A percentile compares a stretch with the other conserved stretches of the same genome.
These are phyloP conservation scores for Scytalopus superciliaris DNA, from an alignment of 2,113 vertebrate genomes.

Conservation along the genomic window DNA sequence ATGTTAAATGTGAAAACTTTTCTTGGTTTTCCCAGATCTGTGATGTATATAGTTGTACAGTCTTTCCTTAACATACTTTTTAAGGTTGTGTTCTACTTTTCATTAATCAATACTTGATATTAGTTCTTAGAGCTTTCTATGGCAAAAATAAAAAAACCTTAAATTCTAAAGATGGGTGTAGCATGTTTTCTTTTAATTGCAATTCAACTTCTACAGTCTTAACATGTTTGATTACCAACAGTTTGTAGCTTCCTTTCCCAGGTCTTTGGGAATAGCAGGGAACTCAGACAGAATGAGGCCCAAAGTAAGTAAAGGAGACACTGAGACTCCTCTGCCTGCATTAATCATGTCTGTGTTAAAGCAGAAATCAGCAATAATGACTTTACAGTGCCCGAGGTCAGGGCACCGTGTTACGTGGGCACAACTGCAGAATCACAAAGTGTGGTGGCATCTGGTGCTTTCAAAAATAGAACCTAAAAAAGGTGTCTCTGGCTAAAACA, in stretches of 20 bases:
- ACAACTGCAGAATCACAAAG: background rate
- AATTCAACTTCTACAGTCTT: background rate
- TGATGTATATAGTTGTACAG: constrained; percentile 79
- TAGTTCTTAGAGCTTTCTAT: constrained; percentile 85
- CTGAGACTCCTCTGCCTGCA: background rate
- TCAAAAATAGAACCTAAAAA: background rate
- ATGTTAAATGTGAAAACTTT: background rate
- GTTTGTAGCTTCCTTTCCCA: background rate
- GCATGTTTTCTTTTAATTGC: constrained; percentile 24
- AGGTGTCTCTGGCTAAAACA: background rate
- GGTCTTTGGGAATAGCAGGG: background rate
- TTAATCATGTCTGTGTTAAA: background rate
- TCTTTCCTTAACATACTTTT: constrained; percentile 66
- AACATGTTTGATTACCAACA: background rate
- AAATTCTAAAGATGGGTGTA: constrained; percentile 58
- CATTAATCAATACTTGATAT: constrained; percentile 71
- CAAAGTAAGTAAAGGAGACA: background rate
- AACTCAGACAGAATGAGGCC: background rate
- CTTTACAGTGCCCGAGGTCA: background rate
- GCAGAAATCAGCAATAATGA: background rate
- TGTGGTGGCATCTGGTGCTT: background rate
- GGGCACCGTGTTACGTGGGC: background rate
- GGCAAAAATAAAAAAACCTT: constrained; percentile 73
- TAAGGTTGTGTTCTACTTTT: constrained; percentile 72
- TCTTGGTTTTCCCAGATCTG: constrained; percentile 44